These are phyloP conservation scores for Rhopalosiphum maidis DNA, from an alignment of 1,140 invertebrate genomes.

Conservation along the genomic window DNA sequence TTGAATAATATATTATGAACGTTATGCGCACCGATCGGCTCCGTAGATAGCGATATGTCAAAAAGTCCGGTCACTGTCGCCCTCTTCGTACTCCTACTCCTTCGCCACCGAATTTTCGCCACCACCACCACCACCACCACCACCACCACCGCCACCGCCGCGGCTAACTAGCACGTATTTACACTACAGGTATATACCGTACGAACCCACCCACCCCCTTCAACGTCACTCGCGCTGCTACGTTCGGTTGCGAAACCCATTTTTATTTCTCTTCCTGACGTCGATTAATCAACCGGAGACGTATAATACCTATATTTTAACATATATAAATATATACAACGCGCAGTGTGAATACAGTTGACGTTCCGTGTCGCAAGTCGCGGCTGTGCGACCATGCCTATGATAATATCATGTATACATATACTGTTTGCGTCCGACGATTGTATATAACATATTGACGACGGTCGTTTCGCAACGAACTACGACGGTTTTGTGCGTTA, in stretches of 20 bases:
- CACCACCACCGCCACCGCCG: background rate
- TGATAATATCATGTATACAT: too few relatives aligned
- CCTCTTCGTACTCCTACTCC: too few relatives aligned
- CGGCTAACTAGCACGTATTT: too few relatives aligned
- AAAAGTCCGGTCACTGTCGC: background rate
- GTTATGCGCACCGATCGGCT: background rate
- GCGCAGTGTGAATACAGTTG: background rate
- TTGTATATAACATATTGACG: background rate
- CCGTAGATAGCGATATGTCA: slow-evolving; percentile 3
- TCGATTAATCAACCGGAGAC: slow-evolving; percentile 47
- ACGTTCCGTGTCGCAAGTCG: slow-evolving; percentile 21
- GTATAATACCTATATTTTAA: background rate
- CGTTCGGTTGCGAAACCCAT: slow-evolving; percentile 29
- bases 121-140: background rate
- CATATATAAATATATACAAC: background rate
- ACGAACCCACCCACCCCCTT: background rate
- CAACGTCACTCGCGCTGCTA: background rate
- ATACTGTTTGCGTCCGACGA: background rate
- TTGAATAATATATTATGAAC: background rate
- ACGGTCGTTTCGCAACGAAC: background rate
- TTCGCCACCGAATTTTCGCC: background rate
- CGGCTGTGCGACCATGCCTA: background rate
- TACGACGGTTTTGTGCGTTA: background rate
- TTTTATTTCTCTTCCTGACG: background rate
- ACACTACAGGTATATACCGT: background rate